Evolutionary conservation across 92 coral and sea anemone genomes (phyloP), one percentile per base, ranked within the genome.

Genomic region (Epizoanthus stellaris): DNA sequence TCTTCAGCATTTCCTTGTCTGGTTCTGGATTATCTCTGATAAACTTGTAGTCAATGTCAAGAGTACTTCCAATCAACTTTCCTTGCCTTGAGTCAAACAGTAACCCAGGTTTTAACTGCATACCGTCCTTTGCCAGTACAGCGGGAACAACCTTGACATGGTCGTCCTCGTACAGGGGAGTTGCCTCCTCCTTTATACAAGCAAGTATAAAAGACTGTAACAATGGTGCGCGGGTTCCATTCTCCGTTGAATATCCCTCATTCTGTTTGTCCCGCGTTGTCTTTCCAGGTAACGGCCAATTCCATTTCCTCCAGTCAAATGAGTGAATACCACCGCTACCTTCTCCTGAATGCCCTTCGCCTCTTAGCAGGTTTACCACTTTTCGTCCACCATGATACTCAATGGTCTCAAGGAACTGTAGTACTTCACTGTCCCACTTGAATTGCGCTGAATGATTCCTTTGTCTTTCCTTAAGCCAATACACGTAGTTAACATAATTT

Each of bases 271-370:
- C 82, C 45, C 89, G 77, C 42, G 88, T 89, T 79, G 91, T 84
- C 68, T 79, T 77, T 76, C 88, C 88, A 21, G 91, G 88, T 10
- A 84, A 75, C 4, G 91, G 88, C 88, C 88, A 84, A 70, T 89
- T 89, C 91, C 84, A 80, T 43, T 62, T 64, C 30, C 19, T 25
- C 85, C 85, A 80, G 85, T 80, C 85, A 66, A 80, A 80, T 45
- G 85, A 40, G 75, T 66, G 62, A 40, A 66, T 65, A 30, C 85
- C 85, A 52, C 61, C 39, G 74, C 75, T 34, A 65, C 85, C 85
- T 67, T 80, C 75, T 20, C 85, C 85, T 80, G 56, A 17, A 66
- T 80, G 85, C 58, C 74, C 85, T 43, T 67, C 23, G 70, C 71
- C 71, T 62, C 84, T 43, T 62, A 72, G 60, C 30, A 83, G 47